Percentiles rank a stretch among this genome's conserved stretches.
Conservation (phyloP, 2,797 vertebrate species). For the Glyptemys insculpta region DNA sequence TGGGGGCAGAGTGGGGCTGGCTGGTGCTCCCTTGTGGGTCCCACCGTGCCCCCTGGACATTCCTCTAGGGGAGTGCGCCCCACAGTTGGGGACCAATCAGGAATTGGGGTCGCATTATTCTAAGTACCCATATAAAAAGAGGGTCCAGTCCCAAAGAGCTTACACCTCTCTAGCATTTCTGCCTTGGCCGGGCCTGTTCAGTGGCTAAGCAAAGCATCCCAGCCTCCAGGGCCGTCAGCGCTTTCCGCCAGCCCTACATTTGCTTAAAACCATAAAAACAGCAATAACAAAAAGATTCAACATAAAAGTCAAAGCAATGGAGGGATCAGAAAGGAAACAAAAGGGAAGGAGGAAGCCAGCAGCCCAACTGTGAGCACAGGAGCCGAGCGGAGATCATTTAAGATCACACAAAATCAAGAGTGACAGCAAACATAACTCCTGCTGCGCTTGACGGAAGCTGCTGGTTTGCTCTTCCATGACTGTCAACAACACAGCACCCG, state of each 20-base stretch:
- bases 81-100: neutral
- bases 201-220: neutral
- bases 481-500: neutral
- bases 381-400: rapidly evolving
- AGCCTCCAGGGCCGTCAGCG: neutral
- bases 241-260: neutral
- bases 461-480: neutral
- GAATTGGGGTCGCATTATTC: neutral
- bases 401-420: rapidly evolving
- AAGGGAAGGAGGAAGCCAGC: rapidly evolving
- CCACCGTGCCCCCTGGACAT: too few relatives aligned
- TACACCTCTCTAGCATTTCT: neutral
- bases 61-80: too few relatives aligned
- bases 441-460: neutral
- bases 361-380: neutral
- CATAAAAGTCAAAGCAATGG: neutral
- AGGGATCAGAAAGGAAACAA: rapidly evolving
- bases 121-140: neutral
- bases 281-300: neutral
- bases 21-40: too few relatives aligned
- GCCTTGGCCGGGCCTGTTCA: neutral
- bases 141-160: neutral
- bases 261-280: neutral
- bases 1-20: too few relatives aligned
- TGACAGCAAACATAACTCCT: neutral